Percentiles rank a stretch among this genome's conserved stretches.
Conservation (phyloP, 2,113 vertebrate genomes). For the Phylloscopus trochiloides region DNA sequence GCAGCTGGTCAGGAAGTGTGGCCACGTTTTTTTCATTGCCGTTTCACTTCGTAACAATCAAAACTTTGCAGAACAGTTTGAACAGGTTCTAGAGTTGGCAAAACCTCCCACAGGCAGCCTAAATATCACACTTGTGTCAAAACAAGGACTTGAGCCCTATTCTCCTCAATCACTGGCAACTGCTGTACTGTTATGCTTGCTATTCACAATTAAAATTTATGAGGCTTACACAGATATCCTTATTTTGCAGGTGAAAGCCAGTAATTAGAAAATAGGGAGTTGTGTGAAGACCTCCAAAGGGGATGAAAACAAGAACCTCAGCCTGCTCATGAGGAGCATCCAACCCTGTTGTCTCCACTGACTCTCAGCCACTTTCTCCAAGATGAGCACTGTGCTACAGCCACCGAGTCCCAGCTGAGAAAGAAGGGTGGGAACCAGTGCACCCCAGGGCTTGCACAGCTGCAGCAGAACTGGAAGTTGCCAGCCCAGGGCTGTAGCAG, state of each 20-base stretch:
- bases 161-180: neutral
- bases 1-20: neutral
- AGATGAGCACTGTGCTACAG: neutral
- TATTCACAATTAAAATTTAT: neutral
- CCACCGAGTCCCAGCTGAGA: neutral
- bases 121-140: neutral
- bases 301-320: neutral
- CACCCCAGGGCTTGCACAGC: neutral
- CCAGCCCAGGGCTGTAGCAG: neutral
- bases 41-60: neutral
- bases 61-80: neutral
- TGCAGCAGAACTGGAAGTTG: neutral
- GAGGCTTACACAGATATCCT: neutral
- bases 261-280: neutral
- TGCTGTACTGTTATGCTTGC: neutral
- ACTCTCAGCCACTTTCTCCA: neutral
- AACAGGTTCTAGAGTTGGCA: neutral
- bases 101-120: neutral
- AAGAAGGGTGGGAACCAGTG: accelerated
- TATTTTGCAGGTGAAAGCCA: neutral
- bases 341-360: accelerated
- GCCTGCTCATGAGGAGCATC: neutral
- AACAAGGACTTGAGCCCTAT: neutral
- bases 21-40: neutral
- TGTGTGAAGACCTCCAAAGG: neutral